Percentiles rank a stretch among this genome's conserved stretches.
These are phyloP conservation scores for Phenganax subtilis DNA, from an alignment of 92 coral and sea anemone species.

Conservation along the genomic window DNA sequence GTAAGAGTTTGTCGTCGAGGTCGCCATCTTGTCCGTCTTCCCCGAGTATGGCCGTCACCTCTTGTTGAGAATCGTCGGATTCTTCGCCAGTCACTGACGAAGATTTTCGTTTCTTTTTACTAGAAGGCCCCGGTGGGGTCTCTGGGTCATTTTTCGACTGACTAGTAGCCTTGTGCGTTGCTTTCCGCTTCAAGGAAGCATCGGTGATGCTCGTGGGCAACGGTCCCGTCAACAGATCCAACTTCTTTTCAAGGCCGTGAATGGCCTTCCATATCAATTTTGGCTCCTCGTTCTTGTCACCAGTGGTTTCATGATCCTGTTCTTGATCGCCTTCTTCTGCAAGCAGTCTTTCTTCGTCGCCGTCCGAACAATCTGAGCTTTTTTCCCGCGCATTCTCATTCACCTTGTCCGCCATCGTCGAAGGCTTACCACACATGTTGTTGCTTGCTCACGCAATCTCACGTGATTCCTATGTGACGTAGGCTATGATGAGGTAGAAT, in stretches of 20 bases:
- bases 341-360: conserved; percentile 31
- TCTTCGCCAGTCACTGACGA: conserved; percentile 23
- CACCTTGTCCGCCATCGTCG: conserved; percentile 31
- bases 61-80: conserved; percentile 19
- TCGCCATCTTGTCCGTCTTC: conserved; percentile 38
- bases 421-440: conserved; percentile 39
- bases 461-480: conserved; percentile 41
- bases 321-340: conserved; percentile 13
- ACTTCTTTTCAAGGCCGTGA: conserved; percentile 31
- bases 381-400: conserved; percentile 10
- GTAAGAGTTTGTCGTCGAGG: conserved; percentile 42
- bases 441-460: conserved; percentile 48
- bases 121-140: conserved; percentile 36
- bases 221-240: conserved; percentile 41
- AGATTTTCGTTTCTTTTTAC: conserved; percentile 19
- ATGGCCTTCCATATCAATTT: conserved; percentile 13
- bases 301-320: conserved; percentile 32
- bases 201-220: conserved; percentile 12
- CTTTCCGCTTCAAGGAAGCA: conserved; percentile 28
- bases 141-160: conserved; percentile 34
- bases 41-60: conserved; percentile 22
- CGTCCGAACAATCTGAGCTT: background rate
- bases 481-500: conserved; percentile 22
- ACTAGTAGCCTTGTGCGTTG: conserved; percentile 1
- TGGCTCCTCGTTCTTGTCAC: background rate